Evolutionary conservation across 2,113 vertebrate genomes (phyloP).

Genomic region (Amazona vittata): DNA sequence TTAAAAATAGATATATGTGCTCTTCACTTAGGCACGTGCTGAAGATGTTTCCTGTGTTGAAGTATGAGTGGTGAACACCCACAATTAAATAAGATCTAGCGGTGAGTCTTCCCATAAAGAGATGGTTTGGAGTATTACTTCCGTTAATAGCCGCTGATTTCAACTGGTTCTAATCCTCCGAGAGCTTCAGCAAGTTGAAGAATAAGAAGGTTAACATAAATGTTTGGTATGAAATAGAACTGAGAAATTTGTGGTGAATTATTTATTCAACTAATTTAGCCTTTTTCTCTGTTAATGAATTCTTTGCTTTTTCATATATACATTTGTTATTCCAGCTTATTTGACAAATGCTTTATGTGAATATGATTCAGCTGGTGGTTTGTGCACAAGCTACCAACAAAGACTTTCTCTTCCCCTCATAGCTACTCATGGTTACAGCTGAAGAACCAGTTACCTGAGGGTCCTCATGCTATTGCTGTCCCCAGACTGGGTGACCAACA

Average conservation of each 20-base stretch:
- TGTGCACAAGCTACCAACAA: not conserved
- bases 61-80: not conserved
- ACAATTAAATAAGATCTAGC: not conserved
- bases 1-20: not conserved
- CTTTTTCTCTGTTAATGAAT: constrained; percentile 17
- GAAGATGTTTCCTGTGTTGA: not conserved
- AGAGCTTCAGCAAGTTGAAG: not conserved
- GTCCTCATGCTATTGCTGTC: not conserved
- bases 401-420: not conserved
- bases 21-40: not conserved
- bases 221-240: constrained; percentile 23
- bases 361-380: not conserved
- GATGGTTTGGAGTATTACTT: not conserved
- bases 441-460: not conserved
- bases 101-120: not conserved
- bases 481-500: not conserved
- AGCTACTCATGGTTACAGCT: not conserved
- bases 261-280: constrained; percentile 52
- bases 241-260: constrained; percentile 44
- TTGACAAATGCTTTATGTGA: constrained; percentile 6
- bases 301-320: not conserved
- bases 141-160: not conserved
- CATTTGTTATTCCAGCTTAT: constrained; percentile 33
- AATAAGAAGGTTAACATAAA: constrained; percentile 31
- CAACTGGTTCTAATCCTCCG: not conserved